phyloP scores from a whole-genome alignment of 64 coral and sea anemone genomes.

The Montipora foliosa region DNA sequence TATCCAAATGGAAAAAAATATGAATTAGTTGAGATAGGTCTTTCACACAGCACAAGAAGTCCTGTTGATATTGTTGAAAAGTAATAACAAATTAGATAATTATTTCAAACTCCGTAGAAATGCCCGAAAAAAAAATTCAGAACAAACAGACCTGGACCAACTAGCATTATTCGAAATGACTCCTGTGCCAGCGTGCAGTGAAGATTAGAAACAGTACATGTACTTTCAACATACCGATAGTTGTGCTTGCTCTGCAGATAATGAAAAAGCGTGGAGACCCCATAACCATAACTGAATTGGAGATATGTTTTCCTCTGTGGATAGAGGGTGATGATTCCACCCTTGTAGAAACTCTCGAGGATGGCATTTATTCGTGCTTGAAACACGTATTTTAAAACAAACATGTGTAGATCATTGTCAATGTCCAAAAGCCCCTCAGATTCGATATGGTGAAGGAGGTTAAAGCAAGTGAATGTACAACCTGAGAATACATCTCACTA shows the following conservation, averaged over 20 bases:
- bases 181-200: not conserved
- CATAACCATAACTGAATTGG: slow-evolving; percentile 9
- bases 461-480: not conserved
- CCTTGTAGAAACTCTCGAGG: no score
- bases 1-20: not conserved
- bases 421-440: not conserved
- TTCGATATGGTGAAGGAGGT: not conserved
- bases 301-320: slow-evolving; percentile 17
- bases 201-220: not conserved
- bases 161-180: not conserved
- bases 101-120: not conserved
- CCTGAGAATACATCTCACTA: not conserved
- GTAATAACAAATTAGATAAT: not conserved
- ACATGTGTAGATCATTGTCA: not conserved
- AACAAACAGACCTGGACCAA: not conserved
- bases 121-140: not conserved
- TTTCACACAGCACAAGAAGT: not conserved
- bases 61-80: not conserved
- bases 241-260: not conserved
- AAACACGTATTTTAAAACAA: not conserved
- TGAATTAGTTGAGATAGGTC: not conserved
- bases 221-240: not conserved
- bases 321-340: not conserved
- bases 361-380: no score
- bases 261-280: not conserved